Conservation (phyloP, 1,140 invertebrate species). For the Chironomus striatipennis region DNA sequence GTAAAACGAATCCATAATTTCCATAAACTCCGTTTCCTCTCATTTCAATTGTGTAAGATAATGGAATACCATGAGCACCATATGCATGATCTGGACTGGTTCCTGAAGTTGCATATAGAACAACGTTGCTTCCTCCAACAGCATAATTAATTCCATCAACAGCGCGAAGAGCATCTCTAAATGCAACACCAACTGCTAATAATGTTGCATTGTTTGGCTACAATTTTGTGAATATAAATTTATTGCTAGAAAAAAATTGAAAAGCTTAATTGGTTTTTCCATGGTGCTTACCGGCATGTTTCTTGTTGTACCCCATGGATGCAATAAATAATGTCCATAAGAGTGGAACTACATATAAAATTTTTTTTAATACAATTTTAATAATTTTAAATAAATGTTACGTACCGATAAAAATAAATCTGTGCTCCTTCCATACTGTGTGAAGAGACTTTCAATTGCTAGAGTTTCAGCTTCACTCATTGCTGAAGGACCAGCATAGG, state of each 20-base stretch:
- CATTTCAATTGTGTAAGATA: slow-evolving; percentile 64
- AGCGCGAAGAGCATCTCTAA: not conserved
- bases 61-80: slow-evolving; percentile 49
- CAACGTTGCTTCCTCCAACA: not conserved
- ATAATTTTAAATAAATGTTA: not conserved
- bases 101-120: slow-evolving; percentile 45
- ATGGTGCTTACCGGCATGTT: not conserved
- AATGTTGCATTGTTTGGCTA: no score
- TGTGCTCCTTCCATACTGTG: not conserved
- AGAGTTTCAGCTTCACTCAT: slow-evolving; percentile 55
- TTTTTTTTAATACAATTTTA: not conserved
- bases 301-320: not conserved
- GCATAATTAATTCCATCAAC: not conserved
- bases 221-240: no score
- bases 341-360: not conserved
- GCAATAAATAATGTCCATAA: not conserved
- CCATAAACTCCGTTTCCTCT: slow-evolving; percentile 44
- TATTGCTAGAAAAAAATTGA: no score
- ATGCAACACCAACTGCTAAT: not conserved
- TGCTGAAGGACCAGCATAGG: slow-evolving; percentile 41
- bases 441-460: slow-evolving; percentile 32
- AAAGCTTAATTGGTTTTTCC: no score
- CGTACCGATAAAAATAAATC: not conserved
- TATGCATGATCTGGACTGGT: slow-evolving; percentile 62
- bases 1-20: slow-evolving; percentile 57